Conservation (phyloP, 2,113 vertebrate species). For the Mobula hypostoma region DNA sequence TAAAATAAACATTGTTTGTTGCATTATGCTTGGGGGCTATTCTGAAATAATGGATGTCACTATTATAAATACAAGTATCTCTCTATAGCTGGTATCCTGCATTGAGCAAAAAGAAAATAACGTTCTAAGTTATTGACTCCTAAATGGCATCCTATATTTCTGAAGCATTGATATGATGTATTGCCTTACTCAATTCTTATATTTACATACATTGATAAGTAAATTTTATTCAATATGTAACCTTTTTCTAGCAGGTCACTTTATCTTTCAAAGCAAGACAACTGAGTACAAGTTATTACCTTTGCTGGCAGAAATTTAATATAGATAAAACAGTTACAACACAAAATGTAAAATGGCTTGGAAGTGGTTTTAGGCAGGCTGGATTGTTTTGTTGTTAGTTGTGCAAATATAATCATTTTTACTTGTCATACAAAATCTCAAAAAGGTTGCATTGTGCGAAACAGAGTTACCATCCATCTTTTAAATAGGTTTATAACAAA, state of each 20-base stretch:
- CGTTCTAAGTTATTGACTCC: neutral
- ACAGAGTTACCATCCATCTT: neutral
- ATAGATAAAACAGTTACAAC: neutral
- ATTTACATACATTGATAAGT: conserved; percentile 13
- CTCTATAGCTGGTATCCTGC: neutral
- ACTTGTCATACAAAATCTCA: neutral
- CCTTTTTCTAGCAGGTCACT: neutral
- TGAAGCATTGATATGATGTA: neutral
- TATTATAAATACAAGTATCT: neutral
- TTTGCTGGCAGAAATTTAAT: conserved; percentile 30
- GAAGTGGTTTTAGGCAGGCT: neutral
- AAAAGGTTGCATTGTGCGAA: neutral
- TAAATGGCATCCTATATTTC: neutral
- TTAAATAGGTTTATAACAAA: neutral
- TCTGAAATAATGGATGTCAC: neutral
- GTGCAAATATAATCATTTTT: neutral
- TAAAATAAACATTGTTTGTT: neutral
- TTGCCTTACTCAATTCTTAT: neutral
- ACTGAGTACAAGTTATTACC: neutral
- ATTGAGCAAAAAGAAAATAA: neutral
- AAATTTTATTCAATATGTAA: neutral
- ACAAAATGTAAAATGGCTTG: neutral
- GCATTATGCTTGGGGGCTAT: neutral
- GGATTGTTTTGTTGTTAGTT: neutral
- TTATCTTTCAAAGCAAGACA: conserved; percentile 23